Evolutionary conservation across 2,113 vertebrate genomes (phyloP).

Genomic region (Paratilapia polleni): DNA sequence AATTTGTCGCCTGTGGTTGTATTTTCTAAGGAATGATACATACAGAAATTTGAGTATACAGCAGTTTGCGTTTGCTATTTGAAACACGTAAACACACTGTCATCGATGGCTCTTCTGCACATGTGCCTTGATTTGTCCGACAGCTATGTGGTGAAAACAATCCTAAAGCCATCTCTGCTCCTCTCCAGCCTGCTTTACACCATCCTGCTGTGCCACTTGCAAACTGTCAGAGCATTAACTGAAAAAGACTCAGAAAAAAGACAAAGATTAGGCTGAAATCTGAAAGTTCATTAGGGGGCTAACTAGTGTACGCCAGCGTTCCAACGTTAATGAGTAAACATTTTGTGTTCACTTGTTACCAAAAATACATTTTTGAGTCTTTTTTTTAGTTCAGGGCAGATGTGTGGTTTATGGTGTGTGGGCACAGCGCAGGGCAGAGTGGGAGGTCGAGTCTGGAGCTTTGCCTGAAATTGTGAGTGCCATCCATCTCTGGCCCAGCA

Average conservation of each 20-base stretch:
- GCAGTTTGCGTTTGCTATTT: background rate
- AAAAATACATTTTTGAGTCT: background rate
- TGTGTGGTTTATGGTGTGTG: conserved; percentile 45
- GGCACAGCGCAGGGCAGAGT: conserved; percentile 7
- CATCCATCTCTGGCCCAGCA: conserved; percentile 20
- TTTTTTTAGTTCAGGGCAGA: conserved; percentile 16
- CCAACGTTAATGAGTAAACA: background rate
- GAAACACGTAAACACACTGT: background rate
- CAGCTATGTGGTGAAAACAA: background rate
- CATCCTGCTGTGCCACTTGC: background rate
- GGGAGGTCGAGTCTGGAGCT: conserved; percentile 21
- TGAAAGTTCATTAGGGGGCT: background rate
- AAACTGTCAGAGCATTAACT: background rate
- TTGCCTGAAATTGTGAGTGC: conserved; percentile 49
- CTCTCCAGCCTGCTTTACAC: background rate
- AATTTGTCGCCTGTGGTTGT: background rate
- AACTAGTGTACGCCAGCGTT: background rate
- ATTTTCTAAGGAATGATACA: background rate
- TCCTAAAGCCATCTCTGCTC: background rate
- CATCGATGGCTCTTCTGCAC: conserved; percentile 13
- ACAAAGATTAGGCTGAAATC: background rate
- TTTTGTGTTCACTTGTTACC: background rate
- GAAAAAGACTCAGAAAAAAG: background rate
- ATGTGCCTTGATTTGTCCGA: conserved; percentile 5
- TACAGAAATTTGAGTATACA: background rate